These are phyloP conservation scores for Crambe crambe DNA, from an alignment of 37 sponge, comb jelly and placozoan species.

Conservation along the genomic window DNA sequence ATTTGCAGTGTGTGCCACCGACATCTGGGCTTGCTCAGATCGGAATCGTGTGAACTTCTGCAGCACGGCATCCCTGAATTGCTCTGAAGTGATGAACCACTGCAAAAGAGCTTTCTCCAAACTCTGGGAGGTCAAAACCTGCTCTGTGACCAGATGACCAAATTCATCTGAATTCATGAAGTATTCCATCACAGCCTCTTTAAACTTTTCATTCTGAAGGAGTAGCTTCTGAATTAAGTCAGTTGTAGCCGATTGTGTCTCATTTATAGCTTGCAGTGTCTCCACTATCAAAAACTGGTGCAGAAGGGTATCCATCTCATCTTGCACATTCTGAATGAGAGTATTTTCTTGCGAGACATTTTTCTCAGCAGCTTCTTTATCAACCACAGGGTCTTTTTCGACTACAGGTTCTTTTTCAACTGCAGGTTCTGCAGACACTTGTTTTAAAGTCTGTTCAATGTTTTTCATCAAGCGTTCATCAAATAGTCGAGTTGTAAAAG, in stretches of 20 bases:
- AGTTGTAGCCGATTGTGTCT: not conserved
- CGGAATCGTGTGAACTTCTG: not conserved
- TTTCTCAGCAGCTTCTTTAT: too few relatives aligned
- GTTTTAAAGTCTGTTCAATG: too few relatives aligned
- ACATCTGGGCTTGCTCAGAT: not conserved
- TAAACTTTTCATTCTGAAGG: not conserved
- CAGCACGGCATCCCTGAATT: not conserved
- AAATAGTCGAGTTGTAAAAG: too few relatives aligned
- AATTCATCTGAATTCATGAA: not conserved
- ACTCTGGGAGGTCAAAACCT: not conserved
- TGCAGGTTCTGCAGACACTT: too few relatives aligned
- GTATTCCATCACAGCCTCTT: not conserved
- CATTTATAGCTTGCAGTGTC: not conserved
- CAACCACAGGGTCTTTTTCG: too few relatives aligned
- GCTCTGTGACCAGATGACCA: not conserved
- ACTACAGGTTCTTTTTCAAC: too few relatives aligned
- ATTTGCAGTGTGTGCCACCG: not conserved
- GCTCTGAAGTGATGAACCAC: not conserved
- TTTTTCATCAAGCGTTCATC: too few relatives aligned
- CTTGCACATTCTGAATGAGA: too few relatives aligned
- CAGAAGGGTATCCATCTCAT: not conserved
- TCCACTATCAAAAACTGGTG: not conserved
- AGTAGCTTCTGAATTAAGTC: not conserved
- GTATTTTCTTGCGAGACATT: too few relatives aligned
- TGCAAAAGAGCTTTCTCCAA: not conserved